Evolutionary conservation across 2,113 vertebrate genomes (phyloP).

Genomic region (Phyllopteryx taeniolatus): DNA sequence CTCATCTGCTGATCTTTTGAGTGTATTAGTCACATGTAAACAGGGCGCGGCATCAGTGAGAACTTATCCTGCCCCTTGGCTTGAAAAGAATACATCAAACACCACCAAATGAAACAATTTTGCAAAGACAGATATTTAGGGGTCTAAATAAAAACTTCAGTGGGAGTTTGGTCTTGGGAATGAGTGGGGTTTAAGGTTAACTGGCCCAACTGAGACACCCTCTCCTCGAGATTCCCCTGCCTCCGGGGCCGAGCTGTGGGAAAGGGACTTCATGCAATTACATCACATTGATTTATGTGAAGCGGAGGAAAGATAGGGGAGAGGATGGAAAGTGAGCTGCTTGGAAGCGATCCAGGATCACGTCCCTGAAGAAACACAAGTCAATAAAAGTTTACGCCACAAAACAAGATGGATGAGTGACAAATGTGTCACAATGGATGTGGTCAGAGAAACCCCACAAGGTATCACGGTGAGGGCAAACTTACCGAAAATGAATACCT

Average conservation of each 20-base stretch:
- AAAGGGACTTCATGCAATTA: conserved; percentile 73
- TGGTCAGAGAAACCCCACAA: conserved; percentile 20
- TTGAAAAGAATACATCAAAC: conserved; percentile 40
- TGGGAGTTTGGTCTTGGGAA: conserved; percentile 34
- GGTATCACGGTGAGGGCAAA: conserved; percentile 4
- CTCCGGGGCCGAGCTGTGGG: conserved; percentile 62
- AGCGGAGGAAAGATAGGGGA: conserved; percentile 58
- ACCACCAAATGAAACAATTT: conserved; percentile 16
- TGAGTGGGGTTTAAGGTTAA: conserved; percentile 21
- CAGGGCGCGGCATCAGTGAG: conserved; percentile 53
- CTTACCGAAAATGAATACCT: neutral
- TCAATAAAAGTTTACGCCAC: conserved; percentile 72
- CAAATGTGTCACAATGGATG: conserved; percentile 42
- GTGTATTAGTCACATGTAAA: conserved; percentile 57
- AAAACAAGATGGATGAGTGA: conserved; percentile 66
- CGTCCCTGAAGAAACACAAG: conserved; percentile 69
- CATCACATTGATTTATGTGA: conserved; percentile 75
- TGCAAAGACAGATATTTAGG: conserved; percentile 33
- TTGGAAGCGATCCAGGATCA: conserved; percentile 67
- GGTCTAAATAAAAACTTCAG: conserved; percentile 40
- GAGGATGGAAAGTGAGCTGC: conserved; percentile 68
- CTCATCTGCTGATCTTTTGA: conserved; percentile 61
- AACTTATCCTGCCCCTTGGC: conserved; percentile 31
- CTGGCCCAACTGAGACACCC: neutral
- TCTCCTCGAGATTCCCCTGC: conserved; percentile 10